phyloP scores from a whole-genome alignment of 2,113 vertebrate species.

The Gymnarchus niloticus region DNA sequence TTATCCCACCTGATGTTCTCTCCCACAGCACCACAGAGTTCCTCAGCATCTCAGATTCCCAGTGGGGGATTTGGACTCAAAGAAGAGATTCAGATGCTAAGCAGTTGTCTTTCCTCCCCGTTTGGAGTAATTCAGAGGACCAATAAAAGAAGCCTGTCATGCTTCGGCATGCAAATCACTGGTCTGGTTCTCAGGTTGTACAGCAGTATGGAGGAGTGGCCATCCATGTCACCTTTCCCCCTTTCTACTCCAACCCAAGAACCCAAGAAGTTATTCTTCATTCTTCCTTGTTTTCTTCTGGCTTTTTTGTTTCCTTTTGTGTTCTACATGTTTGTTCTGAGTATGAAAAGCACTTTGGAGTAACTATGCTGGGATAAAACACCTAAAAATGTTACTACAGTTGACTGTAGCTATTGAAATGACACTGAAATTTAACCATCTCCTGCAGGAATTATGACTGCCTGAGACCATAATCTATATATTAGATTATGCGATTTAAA shows the following conservation, averaged over 20 bases:
- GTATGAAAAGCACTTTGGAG: background rate
- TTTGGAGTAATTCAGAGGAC: background rate
- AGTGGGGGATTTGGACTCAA: background rate
- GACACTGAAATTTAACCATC: background rate
- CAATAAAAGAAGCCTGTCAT: background rate
- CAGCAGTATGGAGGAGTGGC: background rate
- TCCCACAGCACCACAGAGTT: background rate
- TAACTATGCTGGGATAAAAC: background rate
- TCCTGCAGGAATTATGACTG: no score
- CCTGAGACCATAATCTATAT: no score
- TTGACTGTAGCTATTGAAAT: background rate
- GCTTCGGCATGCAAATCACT: background rate
- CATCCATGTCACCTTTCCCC: background rate
- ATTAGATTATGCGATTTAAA: no score
- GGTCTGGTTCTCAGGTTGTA: background rate
- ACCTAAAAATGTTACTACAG: background rate
- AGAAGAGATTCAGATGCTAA: background rate
- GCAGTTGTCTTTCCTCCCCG: background rate
- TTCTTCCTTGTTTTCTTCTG: background rate
- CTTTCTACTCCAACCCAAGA: background rate
- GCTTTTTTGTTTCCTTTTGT: background rate
- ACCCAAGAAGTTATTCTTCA: background rate
- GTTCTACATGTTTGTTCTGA: background rate
- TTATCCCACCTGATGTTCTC: slow-evolving; percentile 3
- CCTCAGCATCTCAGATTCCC: background rate